A percentile compares a stretch with the other conserved stretches of the same genome.
These are phyloP conservation scores for Phrynocephalus guinanensis DNA, from an alignment of 2,797 vertebrate genomes.

Conservation along the genomic window DNA sequence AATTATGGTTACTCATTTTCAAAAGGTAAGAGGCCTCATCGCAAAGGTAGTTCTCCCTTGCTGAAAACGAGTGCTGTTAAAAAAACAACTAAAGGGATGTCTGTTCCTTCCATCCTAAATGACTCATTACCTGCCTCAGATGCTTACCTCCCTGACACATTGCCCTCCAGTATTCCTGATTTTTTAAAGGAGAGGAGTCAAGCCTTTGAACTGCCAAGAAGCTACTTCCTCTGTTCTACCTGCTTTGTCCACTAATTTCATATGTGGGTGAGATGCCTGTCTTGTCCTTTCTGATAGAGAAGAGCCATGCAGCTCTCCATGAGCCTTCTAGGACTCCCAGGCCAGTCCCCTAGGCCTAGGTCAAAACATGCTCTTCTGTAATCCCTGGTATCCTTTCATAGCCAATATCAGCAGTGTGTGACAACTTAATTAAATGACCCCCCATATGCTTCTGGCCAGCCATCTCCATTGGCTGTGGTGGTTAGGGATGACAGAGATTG, in stretches of 20 bases:
- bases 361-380: no score
- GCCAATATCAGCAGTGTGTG: no score
- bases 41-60: background rate
- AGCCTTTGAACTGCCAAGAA: background rate
- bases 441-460: no score
- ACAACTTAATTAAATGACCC: no score
- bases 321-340: no score
- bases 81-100: background rate
- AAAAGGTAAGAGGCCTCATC: background rate
- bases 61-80: background rate
- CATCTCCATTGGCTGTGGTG: no score
- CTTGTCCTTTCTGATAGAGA: no score
- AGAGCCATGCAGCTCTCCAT: background rate
- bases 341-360: no score
- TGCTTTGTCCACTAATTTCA: constrained; percentile 2
- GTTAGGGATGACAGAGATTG: no score
- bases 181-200: background rate
- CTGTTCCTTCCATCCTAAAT: background rate
- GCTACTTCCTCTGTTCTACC: constrained; percentile 14
- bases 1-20: background rate
- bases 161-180: background rate
- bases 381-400: no score
- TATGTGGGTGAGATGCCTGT: background rate
- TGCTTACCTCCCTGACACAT: constrained; percentile 13
- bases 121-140: constrained; percentile 17